phyloP scores from a whole-genome alignment of 2,888 invertebrate species.

The Drosophila meridiana region DNA sequence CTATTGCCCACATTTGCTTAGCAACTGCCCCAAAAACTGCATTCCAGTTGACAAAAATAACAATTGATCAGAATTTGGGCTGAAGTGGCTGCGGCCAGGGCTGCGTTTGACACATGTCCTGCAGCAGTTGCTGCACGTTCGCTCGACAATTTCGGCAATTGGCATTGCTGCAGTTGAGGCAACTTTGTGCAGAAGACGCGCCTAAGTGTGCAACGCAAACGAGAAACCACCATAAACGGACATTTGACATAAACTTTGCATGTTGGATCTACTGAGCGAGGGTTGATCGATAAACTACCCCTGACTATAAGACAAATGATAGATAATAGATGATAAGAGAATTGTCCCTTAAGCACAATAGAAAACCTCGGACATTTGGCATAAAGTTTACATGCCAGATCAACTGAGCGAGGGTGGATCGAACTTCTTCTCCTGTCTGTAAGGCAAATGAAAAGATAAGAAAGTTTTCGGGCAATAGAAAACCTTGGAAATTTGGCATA shows the following conservation, averaged over 20 bases:
- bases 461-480: too few relatives aligned
- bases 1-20: slow-evolving; percentile 6
- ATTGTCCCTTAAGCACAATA: too few relatives aligned
- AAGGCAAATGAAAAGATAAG: too few relatives aligned
- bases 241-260: neutral
- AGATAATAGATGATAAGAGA: too few relatives aligned
- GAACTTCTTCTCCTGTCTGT: too few relatives aligned
- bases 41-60: slow-evolving; percentile 25
- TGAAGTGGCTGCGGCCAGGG: slow-evolving; percentile 6
- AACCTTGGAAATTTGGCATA: too few relatives aligned
- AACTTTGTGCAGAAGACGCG: slow-evolving; percentile 23
- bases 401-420: too few relatives aligned
- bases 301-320: too few relatives aligned
- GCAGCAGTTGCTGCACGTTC: neutral
- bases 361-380: too few relatives aligned
- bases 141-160: neutral
- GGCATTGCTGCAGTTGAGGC: slow-evolving; percentile 1
- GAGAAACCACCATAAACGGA: neutral
- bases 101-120: slow-evolving; percentile 24
- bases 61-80: slow-evolving; percentile 29
- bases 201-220: slow-evolving; percentile 9
- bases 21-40: slow-evolving; percentile 23
- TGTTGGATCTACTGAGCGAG: neutral
- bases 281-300: neutral
- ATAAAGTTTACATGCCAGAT: too few relatives aligned